Evolutionary conservation across 2,797 vertebrate species (phyloP), one percentile per base, ranked within the genome.

Genomic region (Notolabrus celidotus): DNA sequence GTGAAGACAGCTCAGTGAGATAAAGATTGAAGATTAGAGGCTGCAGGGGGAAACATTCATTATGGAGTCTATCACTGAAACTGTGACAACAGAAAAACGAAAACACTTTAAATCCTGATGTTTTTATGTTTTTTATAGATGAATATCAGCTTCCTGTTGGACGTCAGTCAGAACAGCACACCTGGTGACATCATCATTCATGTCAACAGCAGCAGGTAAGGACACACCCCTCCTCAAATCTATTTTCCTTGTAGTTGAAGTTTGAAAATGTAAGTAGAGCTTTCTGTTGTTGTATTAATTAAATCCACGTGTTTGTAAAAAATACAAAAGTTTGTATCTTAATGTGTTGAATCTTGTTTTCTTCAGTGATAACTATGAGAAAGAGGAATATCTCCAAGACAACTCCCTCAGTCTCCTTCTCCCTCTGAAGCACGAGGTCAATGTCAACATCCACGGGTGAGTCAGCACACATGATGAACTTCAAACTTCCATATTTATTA

Each of bases 91-190:
- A 29, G 5, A 42, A 42, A 57, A 8, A 19, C 50, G 15, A 31
- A 31, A 56, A 10, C 2, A 5, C 14, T 17, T 3, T 42, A 5
- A n/a, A n/a, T 14, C 8, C 7, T 5, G n/a, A n/a, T n/a, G n/a
- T n/a, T n/a, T n/a, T n/a, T n/a, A n/a, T n/a, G n/a, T n/a, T n/a
- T 90, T 54, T 78, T 57, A 77, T 64, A 99, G 98, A 64, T 96
- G 76, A 94, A 96, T 54, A 86, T 97, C 59, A 96, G 91, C 85
- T 97, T 99, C 83, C 87, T 98, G 10, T 84, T 99, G 85, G 97
- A 98, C 56, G 93, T 96, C 31, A 97, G 93, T 71, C 96, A 95
- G 0, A 93, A 96, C 88, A 95, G 90, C 90, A 95, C 87, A 59
- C 92, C 95, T 42, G 95, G 96, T 22, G 93, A 98, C 51, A 84